Base-by-base conservation (phyloP, 2,797 vertebrate genomes). In the Smutsia temminckii region DNA sequence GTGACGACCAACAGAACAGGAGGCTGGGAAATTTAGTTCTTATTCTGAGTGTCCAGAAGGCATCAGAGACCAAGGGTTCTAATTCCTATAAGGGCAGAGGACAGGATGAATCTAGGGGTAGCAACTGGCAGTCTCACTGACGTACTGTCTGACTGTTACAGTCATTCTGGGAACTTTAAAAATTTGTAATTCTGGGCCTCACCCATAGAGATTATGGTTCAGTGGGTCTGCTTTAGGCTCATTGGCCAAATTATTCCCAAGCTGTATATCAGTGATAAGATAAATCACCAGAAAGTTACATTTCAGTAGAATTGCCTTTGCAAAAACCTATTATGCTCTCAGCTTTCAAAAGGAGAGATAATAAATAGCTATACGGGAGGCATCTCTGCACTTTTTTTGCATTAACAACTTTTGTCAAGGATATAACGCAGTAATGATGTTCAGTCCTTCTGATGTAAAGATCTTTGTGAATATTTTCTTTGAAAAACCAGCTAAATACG, bases 261-360 rank as follows among this genome's bases (percentile, higher is more conserved):
- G 13, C 40, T 93, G 5, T 85, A 29, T 64, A 63, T 92, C n/a
- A 92, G 6, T 64, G 80, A 95, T 81, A 68, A 93, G 34, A 14
- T 59, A 90, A 94, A 78, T 91, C 61, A 93, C 51, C 20, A 85
- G 49, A 80, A 95, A 95, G 64, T 91, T 89, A 68, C 27, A 59
- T 86, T 86, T 42, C 32, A 37, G 18, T 85, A 94, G 27, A 93
- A 90, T 74, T 93, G 21, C 66, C 42, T 93, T 81, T 80, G n/a
- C 63, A 85, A 64, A 93, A 93, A 64, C 16, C 23, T 55, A 32
- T 87, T 92, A 57, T 49, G 20, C 32, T 71, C 37, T 86, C 37
- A 25, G 29, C 27, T 94, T 94, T 96, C 77, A 90, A 75, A 81
- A 21, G 21, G 21, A 72, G 42, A 74, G 12, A 85, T 53, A 94